Evolutionary conservation across 2,888 invertebrate genomes (phyloP).

Genomic region (Pecten maximus): DNA sequence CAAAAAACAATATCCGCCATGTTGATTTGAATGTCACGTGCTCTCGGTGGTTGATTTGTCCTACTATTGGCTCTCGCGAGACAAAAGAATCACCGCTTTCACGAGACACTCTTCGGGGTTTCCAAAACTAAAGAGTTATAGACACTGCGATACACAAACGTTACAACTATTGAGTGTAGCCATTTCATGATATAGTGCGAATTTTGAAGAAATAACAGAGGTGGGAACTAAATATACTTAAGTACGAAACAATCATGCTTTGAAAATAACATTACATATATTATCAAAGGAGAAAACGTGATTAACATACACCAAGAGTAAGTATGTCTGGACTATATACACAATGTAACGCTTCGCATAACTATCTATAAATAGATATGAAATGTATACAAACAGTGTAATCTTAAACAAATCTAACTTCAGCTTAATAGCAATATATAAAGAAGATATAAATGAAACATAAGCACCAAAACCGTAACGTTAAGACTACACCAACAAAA

Average conservation of each 20-base stretch:
- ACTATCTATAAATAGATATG: too few species aligned
- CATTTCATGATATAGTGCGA: not conserved
- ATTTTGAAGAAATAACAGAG: not conserved
- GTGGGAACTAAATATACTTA: not conserved
- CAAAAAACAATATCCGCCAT: not conserved
- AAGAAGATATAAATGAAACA: too few species aligned
- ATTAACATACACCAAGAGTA: too few species aligned
- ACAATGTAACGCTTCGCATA: too few species aligned
- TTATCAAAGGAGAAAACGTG: too few species aligned
- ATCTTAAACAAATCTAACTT: too few species aligned
- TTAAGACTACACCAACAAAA: too few species aligned
- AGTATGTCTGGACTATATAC: too few species aligned
- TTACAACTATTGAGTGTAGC: not conserved
- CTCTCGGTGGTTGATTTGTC: conserved; percentile 45
- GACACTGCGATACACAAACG: not conserved
- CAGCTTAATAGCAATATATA: too few species aligned
- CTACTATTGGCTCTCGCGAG: conserved; percentile 49
- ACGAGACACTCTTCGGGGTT: conserved; percentile 34
- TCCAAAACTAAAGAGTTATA: not conserved
- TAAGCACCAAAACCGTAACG: too few species aligned
- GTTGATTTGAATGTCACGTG: conserved; percentile 36
- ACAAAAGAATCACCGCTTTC: conserved; percentile 53
- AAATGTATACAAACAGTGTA: too few species aligned
- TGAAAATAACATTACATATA: not conserved
- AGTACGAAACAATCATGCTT: not conserved